Base-by-base conservation (phyloP, 2,113 vertebrate species). In the Hystrix brachyura region DNA sequence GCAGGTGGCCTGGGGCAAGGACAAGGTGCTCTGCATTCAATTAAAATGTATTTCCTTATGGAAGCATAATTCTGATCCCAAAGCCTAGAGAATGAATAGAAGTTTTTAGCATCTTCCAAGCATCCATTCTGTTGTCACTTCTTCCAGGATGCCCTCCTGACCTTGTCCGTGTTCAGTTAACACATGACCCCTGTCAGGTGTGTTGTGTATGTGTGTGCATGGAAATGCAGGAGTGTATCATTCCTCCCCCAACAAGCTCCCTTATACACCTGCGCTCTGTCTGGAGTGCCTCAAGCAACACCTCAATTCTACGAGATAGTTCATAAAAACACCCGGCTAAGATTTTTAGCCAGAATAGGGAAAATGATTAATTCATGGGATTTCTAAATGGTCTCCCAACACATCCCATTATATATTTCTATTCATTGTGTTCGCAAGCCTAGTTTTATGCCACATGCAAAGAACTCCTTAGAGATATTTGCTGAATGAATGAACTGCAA, bases 1-100 rank as follows among this genome's bases (percentile, higher is more conserved):
- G 38, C 65, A 87, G 18, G 25, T 34, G 69, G 92, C 78, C 90
- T 21, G 69, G 38, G 18, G 80, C 81, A 93, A 98, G 82, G 34
- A 60, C 46, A 65, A 10, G 34, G 74, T 60, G 57, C 18, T 85
- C 69, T 72, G 6, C 6, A 27, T 59, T 90, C 91, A 79, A 18
- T 59, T 72, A 62, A 74, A 88, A 64, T 48, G 7, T 3, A 29
- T 71, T 67, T 87, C 29, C 46, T 84, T 69, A 84, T 19, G 51
- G 25, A 62, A 85, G 15, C 15, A 12, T 21, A 48, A 69, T 84
- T 64, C 43, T 60, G 9, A 64, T 48, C 29, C 12, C 51, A 76
- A 81, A 87, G 60, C 32, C n/a, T 64, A 29, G 38, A 14, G 5
- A 23, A 1, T 53, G 34, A 94, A 80, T 23, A 38, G 18, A 27